Conservation (phyloP, 1,140 invertebrate genomes). For the Microplitis mediator region DNA sequence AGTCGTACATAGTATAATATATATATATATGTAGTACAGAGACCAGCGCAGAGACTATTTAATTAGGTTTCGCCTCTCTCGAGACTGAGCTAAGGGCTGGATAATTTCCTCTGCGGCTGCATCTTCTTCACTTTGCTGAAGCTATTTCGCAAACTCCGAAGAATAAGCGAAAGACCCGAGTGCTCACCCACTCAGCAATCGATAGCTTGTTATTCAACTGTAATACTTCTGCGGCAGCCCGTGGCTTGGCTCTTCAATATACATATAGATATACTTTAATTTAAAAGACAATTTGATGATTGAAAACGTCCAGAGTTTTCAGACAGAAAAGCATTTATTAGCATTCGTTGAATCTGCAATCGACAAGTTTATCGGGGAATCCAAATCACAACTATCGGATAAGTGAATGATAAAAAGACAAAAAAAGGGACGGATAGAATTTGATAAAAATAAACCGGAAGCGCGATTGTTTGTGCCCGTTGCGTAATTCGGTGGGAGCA, state of each 20-base stretch:
- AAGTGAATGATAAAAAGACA: too few species aligned
- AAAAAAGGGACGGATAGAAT: too few species aligned
- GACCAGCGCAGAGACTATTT: slow-evolving; percentile 23
- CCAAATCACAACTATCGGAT: too few species aligned
- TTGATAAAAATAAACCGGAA: background rate
- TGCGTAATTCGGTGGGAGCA: slow-evolving; percentile 11
- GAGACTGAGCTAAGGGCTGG: slow-evolving; percentile 22
- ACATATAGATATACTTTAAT: too few species aligned
- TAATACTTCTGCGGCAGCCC: too few species aligned
- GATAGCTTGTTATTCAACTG: background rate
- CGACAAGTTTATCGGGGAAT: too few species aligned
- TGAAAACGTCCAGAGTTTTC: too few species aligned
- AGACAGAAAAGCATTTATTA: too few species aligned
- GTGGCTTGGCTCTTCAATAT: too few species aligned
- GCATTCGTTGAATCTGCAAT: too few species aligned
- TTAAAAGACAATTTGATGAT: too few species aligned
- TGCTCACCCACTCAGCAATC: background rate
- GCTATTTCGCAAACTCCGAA: too few species aligned
- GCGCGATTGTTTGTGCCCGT: background rate
- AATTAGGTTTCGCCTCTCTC: slow-evolving; percentile 26
- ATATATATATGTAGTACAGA: background rate
- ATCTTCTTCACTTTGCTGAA: slow-evolving; percentile 1
- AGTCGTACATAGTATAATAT: background rate
- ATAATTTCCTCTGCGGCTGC: slow-evolving; percentile 26
- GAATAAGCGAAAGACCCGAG: background rate